Base-by-base conservation (phyloP, 2,797 vertebrate genomes). In the Thaleichthys pacificus region DNA sequence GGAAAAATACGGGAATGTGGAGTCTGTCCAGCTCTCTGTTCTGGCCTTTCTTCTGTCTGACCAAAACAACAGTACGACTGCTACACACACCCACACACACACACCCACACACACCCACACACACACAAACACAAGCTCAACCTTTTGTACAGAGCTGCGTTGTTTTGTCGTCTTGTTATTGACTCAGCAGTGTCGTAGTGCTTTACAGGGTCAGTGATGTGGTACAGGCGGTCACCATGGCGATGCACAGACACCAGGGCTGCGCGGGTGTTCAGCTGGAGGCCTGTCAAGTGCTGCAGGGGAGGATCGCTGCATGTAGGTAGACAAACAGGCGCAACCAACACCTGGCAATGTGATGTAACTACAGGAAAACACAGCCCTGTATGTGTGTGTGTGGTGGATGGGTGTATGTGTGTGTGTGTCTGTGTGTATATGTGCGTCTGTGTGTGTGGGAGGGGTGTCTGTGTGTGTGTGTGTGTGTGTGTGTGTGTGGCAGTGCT, bases 21-120 rank as follows among this genome's bases (percentile, higher is more conserved):
- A 92, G 1, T 84, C 86, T 9, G 84, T 80, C 3, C 93, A 94
- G 75, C 68, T 79, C 64, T 79, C 71, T 70, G 79, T 82, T 58
- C 69, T 94, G 30, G 66, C 66, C 57, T 69, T 73, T 21, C 60
- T 82, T 21, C 26, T 81, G 56, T 57, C 63, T n/a, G 66, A 77
- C 22, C 24, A 73, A 8, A 19, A 35, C 30, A 56, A 58, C 11
- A 19, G 72, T 79, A 71, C 2, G 12, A 2, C 35, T 57, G 5
- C 19, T 24, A 57, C 17, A 38, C 42, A 42, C 38, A 42, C 38
- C 42, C 19, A 42, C 35, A 61, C 30, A 24, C 47, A 54, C 22
- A 54, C 42, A 68, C 21, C 57, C 26, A 56, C 8, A 56, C 51
- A 58, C 30, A 38, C n/a, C n/a, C n/a, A 68, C 21, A 68, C 26